Base-by-base conservation (phyloP, 2,113 vertebrate genomes). In the Hassar affinis region DNA sequence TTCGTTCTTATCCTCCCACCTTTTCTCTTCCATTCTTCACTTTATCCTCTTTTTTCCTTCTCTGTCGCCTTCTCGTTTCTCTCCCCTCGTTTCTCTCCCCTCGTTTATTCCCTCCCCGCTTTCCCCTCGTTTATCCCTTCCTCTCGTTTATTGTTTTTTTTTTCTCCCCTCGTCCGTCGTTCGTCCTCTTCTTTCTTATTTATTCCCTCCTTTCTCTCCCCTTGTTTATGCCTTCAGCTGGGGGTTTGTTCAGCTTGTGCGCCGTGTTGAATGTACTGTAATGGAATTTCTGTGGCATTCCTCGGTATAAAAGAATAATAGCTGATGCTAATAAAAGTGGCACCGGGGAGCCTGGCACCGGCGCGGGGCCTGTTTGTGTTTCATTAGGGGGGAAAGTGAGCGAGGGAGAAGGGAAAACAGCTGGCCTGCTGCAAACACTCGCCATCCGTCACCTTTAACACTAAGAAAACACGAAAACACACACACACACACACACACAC, bases 341-440 rank as follows among this genome's bases (percentile, higher is more conserved):
- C 84, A 76, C 75, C 77, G 25, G 61, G 78, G 78, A 71, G 51
- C 82, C 85, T 81, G 77, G 80, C 86, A 81, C 59, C 6, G 78
- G 77, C 47, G 82, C 80, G 25, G 49, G 64, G 75, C 66, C 51
- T 85, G 84, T 87, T 87, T 83, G 85, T 80, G 81, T 80, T 78
- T 83, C 79, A 85, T 85, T 87, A 87, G 66, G 79, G 74, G 38
- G n/a, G 76, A 81, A 81, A 87, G 82, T 66, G 62, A 87, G 83
- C 17, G 79, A 75, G 83, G 71, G 42, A 27, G 81, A 87, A 82
- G 81, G 33, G 72, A 85, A 87, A 83, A 59, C 84, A 87, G 83
- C 79, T 75, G 66, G 84, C 71, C 30, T 78, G 72, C 72, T 87
- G 69, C 85, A 86, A 81, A 79, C 78, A 38, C 68, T 81, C 76